A percentile compares a stretch with the other conserved stretches of the same genome.
phyloP scores from a whole-genome alignment of 2,888 invertebrate genomes.

The Caenorhabditis plicata region DNA sequence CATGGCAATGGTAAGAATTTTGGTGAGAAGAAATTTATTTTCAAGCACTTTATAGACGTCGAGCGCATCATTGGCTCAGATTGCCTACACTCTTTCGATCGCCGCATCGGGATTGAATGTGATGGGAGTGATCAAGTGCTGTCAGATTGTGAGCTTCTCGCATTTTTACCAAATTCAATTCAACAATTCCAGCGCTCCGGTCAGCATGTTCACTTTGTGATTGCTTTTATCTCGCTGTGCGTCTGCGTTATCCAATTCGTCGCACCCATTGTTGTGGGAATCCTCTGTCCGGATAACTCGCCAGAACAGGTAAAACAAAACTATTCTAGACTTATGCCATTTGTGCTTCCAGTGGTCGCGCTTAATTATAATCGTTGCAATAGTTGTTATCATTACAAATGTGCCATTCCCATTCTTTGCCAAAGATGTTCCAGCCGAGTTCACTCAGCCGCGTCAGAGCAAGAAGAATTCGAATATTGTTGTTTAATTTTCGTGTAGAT shows the following conservation, averaged over 20 bases:
- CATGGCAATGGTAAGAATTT: conserved; percentile 26
- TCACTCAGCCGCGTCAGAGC: no score
- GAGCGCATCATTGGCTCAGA: conserved; percentile 17
- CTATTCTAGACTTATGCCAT: no score
- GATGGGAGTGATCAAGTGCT: conserved; percentile 34
- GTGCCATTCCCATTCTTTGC: conserved; percentile 18
- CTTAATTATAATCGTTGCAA: conserved; percentile 12
- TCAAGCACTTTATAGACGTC: conserved; percentile 5
- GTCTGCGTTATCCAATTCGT: conserved; percentile 13
- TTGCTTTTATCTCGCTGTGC: conserved; percentile 16
- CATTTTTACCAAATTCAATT: not conserved
- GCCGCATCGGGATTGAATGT: conserved; percentile 32
- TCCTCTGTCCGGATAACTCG: conserved; percentile 22
- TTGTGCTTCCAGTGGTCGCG: conserved; percentile 16
- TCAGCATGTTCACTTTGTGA: conserved; percentile 26
- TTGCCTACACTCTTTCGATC: conserved; percentile 33
- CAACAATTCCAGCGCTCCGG: conserved; percentile 5
- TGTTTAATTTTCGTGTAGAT: no score
- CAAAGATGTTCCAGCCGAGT: conserved; percentile 11
- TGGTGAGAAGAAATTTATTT: not conserved
- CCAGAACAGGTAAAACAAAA: conserved; percentile 22
- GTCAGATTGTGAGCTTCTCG: conserved; percentile 20
- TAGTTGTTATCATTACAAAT: conserved; percentile 9
- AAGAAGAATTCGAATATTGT: no score
- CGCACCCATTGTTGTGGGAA: conserved; percentile 15